phyloP scores from a whole-genome alignment of 2,797 vertebrate genomes.

The Argentina silus region DNA sequence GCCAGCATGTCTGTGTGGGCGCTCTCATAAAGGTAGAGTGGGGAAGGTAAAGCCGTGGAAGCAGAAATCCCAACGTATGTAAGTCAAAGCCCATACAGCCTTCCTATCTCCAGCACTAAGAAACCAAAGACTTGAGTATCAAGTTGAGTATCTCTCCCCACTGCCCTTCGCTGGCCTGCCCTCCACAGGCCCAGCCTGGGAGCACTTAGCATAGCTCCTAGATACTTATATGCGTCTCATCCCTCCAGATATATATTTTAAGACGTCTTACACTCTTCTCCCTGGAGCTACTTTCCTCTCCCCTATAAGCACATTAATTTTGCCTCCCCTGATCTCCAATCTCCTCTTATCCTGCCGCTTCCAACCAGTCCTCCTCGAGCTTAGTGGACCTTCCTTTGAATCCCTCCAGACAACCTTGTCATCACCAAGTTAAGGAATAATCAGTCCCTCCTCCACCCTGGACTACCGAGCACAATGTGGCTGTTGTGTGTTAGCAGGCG shows the following conservation, averaged over 20 bases:
- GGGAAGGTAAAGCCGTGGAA: too few species aligned
- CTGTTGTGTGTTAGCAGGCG: background rate
- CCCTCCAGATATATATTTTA: slow-evolving; percentile 45
- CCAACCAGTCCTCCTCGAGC: slow-evolving; percentile 34
- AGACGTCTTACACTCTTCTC: slow-evolving; percentile 41
- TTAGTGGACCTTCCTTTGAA: slow-evolving; percentile 35
- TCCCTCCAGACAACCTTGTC: slow-evolving; percentile 42
- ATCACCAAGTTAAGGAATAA: slow-evolving; percentile 41
- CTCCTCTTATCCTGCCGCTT: slow-evolving; percentile 47
- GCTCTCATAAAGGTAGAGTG: too few species aligned
- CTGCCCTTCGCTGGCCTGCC: slow-evolving; percentile 24
- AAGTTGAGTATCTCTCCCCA: slow-evolving; percentile 13
- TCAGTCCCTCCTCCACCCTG: slow-evolving; percentile 12
- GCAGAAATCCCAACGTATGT: background rate
- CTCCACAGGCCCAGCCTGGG: slow-evolving; percentile 40
- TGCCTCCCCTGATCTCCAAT: slow-evolving; percentile 53
- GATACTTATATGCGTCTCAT: slow-evolving; percentile 44
- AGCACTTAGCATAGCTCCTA: slow-evolving; percentile 33
- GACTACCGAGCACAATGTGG: background rate
- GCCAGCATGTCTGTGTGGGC: too few species aligned
- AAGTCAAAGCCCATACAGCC: background rate
- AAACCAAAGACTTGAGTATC: background rate
- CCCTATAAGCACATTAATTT: slow-evolving; percentile 51
- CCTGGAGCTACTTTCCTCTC: slow-evolving; percentile 39
- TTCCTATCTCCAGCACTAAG: slow-evolving; percentile 19